A percentile compares a stretch with the other conserved stretches of the same genome.
Evolutionary conservation across 2,888 invertebrate species (phyloP).

Genomic region (Drosophila demipolita): DNA sequence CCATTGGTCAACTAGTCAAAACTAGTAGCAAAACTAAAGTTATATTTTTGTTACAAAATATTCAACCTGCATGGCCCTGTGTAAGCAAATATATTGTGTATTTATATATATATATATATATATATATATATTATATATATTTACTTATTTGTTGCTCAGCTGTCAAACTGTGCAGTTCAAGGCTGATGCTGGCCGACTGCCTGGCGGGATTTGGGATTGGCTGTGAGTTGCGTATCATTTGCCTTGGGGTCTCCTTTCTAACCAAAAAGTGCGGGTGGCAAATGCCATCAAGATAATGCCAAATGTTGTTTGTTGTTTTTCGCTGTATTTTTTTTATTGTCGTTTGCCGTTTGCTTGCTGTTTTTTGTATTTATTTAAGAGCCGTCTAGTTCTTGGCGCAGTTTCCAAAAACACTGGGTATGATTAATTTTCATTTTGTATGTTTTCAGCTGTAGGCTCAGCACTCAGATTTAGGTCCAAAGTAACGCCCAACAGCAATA

Average conservation of each 20-base stretch:
- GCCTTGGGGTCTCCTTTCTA: conserved; percentile 32
- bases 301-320: conserved; percentile 41
- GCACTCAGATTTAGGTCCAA: conserved; percentile 26
- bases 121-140: conserved; percentile 22
- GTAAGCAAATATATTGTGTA: conserved; percentile 3
- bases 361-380: conserved; percentile 63
- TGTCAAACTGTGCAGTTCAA: conserved; percentile 77
- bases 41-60: conserved; percentile 44
- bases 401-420: conserved; percentile 53
- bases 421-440: conserved; percentile 48
- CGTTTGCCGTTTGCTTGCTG: conserved; percentile 12
- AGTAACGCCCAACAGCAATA: conserved; percentile 64
- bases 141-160: conserved; percentile 60
- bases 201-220: conserved; percentile 57
- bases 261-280: conserved; percentile 57
- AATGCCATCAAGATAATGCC: conserved; percentile 69
- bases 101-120: conserved; percentile 6
- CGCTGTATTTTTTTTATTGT: conserved; percentile 16
- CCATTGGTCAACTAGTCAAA: neutral
- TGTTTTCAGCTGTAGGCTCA: conserved; percentile 28
- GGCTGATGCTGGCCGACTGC: conserved; percentile 54
- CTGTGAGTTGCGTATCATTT: conserved; percentile 28
- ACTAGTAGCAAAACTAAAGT: conserved; percentile 10
- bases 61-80: conserved; percentile 39
- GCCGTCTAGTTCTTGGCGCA: conserved; percentile 27